These are phyloP conservation scores for Aproaerema taeniolella DNA, from an alignment of 2,888 invertebrate species.

Conservation along the genomic window DNA sequence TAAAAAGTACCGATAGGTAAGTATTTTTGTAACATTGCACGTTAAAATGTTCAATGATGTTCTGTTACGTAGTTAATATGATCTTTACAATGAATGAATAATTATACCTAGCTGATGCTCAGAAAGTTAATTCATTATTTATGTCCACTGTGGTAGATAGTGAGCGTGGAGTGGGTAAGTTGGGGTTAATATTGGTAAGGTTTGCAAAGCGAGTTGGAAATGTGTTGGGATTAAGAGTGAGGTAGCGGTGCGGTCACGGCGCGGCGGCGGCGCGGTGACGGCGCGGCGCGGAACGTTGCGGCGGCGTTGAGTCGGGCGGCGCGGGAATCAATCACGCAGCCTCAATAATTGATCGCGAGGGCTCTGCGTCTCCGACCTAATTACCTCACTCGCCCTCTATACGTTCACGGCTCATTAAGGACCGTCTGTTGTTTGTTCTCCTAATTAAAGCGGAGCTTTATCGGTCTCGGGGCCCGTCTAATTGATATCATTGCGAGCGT, in stretches of 20 bases:
- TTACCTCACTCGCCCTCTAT: slow-evolving; percentile 67
- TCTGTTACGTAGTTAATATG: too few species aligned
- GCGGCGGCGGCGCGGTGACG: slow-evolving; percentile 27
- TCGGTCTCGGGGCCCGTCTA: slow-evolving; percentile 67
- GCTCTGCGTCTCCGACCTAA: slow-evolving; percentile 57
- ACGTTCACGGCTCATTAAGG: slow-evolving; percentile 72
- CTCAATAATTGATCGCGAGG: slow-evolving; percentile 66
- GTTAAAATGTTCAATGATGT: too few species aligned
- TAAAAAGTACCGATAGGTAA: too few species aligned
- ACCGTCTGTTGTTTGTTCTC: slow-evolving; percentile 75
- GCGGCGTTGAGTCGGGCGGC: slow-evolving; percentile 17
- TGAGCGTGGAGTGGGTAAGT: not conserved
- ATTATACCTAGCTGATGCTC: too few species aligned
- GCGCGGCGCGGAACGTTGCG: slow-evolving; percentile 23
- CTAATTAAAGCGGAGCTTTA: slow-evolving; percentile 76
- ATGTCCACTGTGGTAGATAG: too few species aligned
- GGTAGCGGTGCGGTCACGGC: slow-evolving; percentile 16
- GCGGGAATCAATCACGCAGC: slow-evolving; percentile 59
- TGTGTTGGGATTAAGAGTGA: too few species aligned
- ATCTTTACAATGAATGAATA: too few species aligned
- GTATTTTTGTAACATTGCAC: too few species aligned
- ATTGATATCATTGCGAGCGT: slow-evolving; percentile 75
- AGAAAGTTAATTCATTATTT: too few species aligned
- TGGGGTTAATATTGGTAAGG: not conserved
- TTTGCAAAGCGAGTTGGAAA: not conserved